Base-by-base conservation (phyloP, 2,888 invertebrate species). In the Agrenia bidenticulata region DNA sequence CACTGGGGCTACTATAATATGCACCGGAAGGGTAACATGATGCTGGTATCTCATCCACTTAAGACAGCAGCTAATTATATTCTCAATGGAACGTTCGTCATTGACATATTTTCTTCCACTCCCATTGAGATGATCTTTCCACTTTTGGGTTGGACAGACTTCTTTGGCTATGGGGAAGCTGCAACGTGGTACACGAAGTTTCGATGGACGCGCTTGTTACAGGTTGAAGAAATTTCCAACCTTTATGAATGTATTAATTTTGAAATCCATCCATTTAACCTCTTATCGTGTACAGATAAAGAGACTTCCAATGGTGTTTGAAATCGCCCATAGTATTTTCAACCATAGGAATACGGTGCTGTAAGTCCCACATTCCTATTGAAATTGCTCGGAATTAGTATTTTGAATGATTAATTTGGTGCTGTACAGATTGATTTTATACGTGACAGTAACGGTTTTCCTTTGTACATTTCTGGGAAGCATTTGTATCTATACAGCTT, bases 1-100 rank as follows among this genome's bases (percentile, higher is more conserved):
- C 75, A 75, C 21, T 75, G 73, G 73, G 54, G 56, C 23, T 75
- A 73, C 57, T 75, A 69, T 60, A 67, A 63, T 23, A 64, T 67
- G 2, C 49, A 60, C 32, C n/a, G 17, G 37, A 54, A n/a, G 24
- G 57, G 57, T 17, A 64, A 66, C 57, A 45, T 59, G 23, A 59
- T 70, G 19, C 42, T 75, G 26, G 56, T 75, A 17, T 60, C 67
- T 2, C 73, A 74, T 62, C 75, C 75, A 0, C 2, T 72, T 2
- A 69, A 69, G 60, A 70, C 74, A 2, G 67, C 67, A 1, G 0
- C 51, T 2, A 59, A 71, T 45, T 75, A 71, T 45, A 42, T 72
- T 11, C 54, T 66, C 15, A 53, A 74, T 21, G 74, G 74, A 1
- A 55, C 70, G 9, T 67, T 75, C 13, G 49, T 72, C 13, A 42